A percentile compares a stretch with the other conserved stretches of the same genome.
Evolutionary conservation across 2,113 vertebrate species (phyloP).

Genomic region (Hypanus sabinus): DNA sequence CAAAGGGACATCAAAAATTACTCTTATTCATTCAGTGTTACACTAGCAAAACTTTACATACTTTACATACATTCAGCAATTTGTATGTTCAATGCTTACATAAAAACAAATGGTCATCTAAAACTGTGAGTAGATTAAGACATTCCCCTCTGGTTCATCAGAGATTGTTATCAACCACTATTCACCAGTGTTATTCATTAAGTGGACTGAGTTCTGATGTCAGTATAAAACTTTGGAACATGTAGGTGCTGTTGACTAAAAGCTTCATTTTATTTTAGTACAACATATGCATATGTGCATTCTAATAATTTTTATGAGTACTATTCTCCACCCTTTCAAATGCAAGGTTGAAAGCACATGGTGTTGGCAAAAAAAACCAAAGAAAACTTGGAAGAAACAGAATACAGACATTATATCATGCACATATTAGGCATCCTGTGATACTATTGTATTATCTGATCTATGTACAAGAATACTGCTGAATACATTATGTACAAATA

Average conservation of each 20-base stretch:
- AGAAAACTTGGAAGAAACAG: constrained; percentile 59
- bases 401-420: constrained; percentile 72
- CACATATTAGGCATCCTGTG: constrained; percentile 81
- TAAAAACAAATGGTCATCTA: constrained; percentile 35
- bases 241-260: constrained; percentile 44
- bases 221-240: constrained; percentile 33
- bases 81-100: constrained; percentile 37
- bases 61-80: constrained; percentile 38
- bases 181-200: constrained; percentile 5
- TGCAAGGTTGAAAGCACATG: constrained; percentile 52
- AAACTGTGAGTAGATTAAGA: constrained; percentile 36
- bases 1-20: constrained; percentile 38
- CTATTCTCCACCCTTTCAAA: constrained; percentile 45
- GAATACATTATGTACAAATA: constrained; percentile 68
- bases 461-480: constrained; percentile 66
- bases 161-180: constrained; percentile 28
- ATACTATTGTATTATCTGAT: constrained; percentile 68
- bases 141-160: constrained; percentile 28
- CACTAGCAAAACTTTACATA: constrained; percentile 38
- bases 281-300: constrained; percentile 38
- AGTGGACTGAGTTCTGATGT: neutral
- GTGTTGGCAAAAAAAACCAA: constrained; percentile 45
- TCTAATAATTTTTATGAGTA: constrained; percentile 7
- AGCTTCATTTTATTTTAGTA: constrained; percentile 51
- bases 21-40: constrained; percentile 37